These are phyloP conservation scores for Drosophila testacea DNA, from an alignment of 2,888 invertebrate genomes.

Conservation along the genomic window DNA sequence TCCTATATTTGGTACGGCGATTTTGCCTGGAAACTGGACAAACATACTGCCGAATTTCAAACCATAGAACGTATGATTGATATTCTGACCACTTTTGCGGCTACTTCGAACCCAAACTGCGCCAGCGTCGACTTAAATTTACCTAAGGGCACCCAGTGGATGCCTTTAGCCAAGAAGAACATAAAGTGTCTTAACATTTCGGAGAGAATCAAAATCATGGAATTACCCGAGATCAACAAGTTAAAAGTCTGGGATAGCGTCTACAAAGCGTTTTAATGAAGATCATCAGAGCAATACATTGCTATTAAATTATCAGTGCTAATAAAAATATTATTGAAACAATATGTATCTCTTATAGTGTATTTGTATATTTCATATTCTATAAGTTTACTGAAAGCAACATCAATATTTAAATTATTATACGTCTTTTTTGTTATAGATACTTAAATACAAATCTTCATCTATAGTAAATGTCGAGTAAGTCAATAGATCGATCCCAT, in stretches of 20 bases:
- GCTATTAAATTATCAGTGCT: constrained; percentile 27
- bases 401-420: too few relatives aligned
- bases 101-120: constrained; percentile 81
- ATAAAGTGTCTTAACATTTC: constrained; percentile 80
- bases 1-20: constrained; percentile 83
- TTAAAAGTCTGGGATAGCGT: constrained; percentile 79
- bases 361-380: too few relatives aligned
- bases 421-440: too few relatives aligned
- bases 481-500: not conserved
- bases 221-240: constrained; percentile 80
- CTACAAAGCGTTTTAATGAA: constrained; percentile 45
- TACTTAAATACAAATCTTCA: too few relatives aligned
- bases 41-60: constrained; percentile 77
- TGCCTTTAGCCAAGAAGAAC: constrained; percentile 53
- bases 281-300: not conserved
- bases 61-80: constrained; percentile 83
- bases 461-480: too few relatives aligned
- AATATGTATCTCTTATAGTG: too few relatives aligned
- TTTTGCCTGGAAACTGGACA: constrained; percentile 75
- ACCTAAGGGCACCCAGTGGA: constrained; percentile 47
- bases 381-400: too few relatives aligned
- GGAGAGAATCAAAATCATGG: constrained; percentile 67
- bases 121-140: constrained; percentile 25
- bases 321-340: not conserved
- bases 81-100: constrained; percentile 82